Evolutionary conservation across 2,888 invertebrate genomes (phyloP).

Genomic region (Rhamphomyia laevipes): DNA sequence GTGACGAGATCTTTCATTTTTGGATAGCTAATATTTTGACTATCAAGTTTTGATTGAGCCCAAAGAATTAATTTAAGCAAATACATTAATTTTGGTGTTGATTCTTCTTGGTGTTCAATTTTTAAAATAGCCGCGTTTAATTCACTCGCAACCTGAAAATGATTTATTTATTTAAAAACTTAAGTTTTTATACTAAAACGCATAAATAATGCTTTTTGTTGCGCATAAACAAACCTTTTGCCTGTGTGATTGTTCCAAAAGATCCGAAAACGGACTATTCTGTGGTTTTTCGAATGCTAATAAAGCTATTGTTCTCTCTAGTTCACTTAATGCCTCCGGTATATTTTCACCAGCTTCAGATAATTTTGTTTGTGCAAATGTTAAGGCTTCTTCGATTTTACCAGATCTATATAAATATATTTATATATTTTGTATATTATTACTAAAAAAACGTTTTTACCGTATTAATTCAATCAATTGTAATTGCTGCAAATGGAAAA

Average conservation of each 20-base stretch:
- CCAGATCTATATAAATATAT: constrained; percentile 42
- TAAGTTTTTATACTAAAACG: neutral
- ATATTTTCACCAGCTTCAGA: constrained; percentile 76
- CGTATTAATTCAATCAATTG: constrained; percentile 36
- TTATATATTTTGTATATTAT: neutral
- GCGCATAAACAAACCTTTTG: constrained; percentile 56
- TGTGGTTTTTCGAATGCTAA: constrained; percentile 95
- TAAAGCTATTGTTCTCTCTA: constrained; percentile 88
- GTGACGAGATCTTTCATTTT: constrained; percentile 88
- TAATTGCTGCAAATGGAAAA: constrained; percentile 74
- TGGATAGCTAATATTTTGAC: constrained; percentile 88
- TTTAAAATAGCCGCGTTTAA: constrained; percentile 94
- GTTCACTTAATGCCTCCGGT: constrained; percentile 54
- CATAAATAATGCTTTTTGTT: neutral
- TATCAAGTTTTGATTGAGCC: constrained; percentile 92
- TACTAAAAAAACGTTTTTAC: constrained; percentile 12
- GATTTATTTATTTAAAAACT: neutral
- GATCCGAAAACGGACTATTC: constrained; percentile 87
- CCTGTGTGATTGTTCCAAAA: constrained; percentile 84
- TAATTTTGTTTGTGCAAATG: constrained; percentile 76
- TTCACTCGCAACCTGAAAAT: constrained; percentile 79
- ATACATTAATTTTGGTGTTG: constrained; percentile 83
- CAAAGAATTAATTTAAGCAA: constrained; percentile 86
- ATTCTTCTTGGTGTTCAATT: constrained; percentile 82
- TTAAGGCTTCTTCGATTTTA: constrained; percentile 69